Evolutionary conservation across 2,113 vertebrate genomes (phyloP), one percentile per base, ranked within the genome.

Genomic region (Syngnathus floridae): DNA sequence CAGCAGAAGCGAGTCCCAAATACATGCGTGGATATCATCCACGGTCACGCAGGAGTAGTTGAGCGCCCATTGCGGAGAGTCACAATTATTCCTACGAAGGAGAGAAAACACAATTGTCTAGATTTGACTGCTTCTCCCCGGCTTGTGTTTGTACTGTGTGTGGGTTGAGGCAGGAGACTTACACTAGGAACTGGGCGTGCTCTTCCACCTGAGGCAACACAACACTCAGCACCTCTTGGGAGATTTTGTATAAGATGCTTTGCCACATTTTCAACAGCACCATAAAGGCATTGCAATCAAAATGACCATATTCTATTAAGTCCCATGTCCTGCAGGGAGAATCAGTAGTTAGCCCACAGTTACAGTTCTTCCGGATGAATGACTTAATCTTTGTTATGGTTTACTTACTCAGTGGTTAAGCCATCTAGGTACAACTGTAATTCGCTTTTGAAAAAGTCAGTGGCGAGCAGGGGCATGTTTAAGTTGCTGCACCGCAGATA

Each of bases 201-300:
- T 43, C 59, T 43, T 61, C 40, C 59, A 61, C 59, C 40, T 61
- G 59, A 43, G 59, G 59, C 21, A 61, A 13, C n/a, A 61, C 59
- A 43, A 61, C 59, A 26, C 40, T 41, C 19, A 61, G 59, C 59
- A 61, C 59, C 14, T 61, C 59, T 26, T 61, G 59, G 13, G 59
- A 61, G 12, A 61, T 61, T 26, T 61, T 61, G 22, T 45, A 61
- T 13, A 61, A 40, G 59, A 61, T 43, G 21, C 12, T 61, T 61
- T 61, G 59, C 59, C 59, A 61, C 59, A 61, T 61, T 61, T 61
- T 61, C 40, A 61, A 26, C 40, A 61, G 38, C 59, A 61, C 40
- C 38, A 61, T 61, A 26, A 61, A 61, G 3, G 40, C 59, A 45
- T 61, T 61, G 40, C 21, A 26, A 43, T 61, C 59, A 61, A 61